Conservation (phyloP, 2,113 vertebrate genomes). For the Leptosomus discolor region DNA sequence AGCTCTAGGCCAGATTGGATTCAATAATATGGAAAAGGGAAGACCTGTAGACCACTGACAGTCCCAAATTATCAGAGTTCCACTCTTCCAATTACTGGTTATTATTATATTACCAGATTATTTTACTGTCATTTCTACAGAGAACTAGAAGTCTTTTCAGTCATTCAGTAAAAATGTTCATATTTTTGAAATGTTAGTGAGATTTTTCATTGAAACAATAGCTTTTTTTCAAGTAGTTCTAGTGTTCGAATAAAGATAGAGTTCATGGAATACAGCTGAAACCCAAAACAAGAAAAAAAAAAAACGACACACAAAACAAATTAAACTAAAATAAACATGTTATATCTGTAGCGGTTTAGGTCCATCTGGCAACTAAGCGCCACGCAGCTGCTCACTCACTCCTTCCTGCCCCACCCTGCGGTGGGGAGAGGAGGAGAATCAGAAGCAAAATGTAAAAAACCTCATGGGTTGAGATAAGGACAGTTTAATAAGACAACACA, state of each 20-base stretch:
- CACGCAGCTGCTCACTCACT: not conserved
- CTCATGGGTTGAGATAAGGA: not conserved
- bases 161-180: not conserved
- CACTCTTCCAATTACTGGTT: not conserved
- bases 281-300: not conserved
- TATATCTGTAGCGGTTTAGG: not conserved
- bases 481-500: not conserved
- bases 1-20: not conserved
- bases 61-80: not conserved
- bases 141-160: not conserved
- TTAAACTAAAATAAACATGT: not conserved
- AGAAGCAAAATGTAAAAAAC: not conserved
- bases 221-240: not conserved
- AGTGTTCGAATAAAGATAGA: not conserved
- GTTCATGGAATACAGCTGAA: not conserved
- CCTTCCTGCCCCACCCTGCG: not conserved
- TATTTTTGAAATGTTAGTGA: not conserved
- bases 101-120: not conserved
- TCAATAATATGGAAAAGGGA: not conserved
- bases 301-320: not conserved
- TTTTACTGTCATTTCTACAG: not conserved
- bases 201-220: not conserved
- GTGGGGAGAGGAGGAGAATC: not conserved
- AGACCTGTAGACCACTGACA: not conserved
- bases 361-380: not conserved